Conservation (phyloP, 2,797 vertebrate genomes). For the Masticophis lateralis region DNA sequence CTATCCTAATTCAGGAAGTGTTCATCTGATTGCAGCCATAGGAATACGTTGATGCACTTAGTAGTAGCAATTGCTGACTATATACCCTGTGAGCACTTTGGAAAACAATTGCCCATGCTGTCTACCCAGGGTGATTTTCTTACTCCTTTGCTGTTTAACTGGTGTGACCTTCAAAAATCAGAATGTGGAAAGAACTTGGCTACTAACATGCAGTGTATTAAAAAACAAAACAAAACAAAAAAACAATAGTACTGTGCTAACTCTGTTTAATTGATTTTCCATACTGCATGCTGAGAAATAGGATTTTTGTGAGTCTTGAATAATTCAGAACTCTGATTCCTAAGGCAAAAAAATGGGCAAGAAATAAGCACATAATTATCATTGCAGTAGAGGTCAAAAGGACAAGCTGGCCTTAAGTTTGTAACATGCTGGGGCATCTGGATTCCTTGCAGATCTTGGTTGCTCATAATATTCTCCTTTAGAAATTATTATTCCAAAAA, state of each 20-base stretch:
- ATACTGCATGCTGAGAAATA: slow-evolving; percentile 63
- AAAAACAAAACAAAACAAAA: neutral
- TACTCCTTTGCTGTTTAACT: slow-evolving; percentile 4
- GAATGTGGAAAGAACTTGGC: slow-evolving; percentile 54
- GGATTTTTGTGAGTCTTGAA: slow-evolving; percentile 67
- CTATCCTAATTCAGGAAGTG: neutral
- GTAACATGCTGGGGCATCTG: slow-evolving; percentile 51
- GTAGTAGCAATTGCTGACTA: neutral
- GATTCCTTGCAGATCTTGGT: slow-evolving; percentile 53
- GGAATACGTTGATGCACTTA: neutral
- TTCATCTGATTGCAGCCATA: neutral
- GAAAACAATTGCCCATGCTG: neutral
- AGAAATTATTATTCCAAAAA: slow-evolving; percentile 71
- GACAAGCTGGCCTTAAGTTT: slow-evolving; percentile 67
- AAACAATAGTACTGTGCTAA: slow-evolving; percentile 47
- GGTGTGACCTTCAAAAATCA: slow-evolving; percentile 49
- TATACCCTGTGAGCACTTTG: neutral
- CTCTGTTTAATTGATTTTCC: slow-evolving; percentile 69
- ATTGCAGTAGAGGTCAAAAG: slow-evolving; percentile 72
- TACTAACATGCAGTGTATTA: slow-evolving; percentile 53
- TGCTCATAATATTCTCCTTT: slow-evolving; percentile 65
- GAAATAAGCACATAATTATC: slow-evolving; percentile 71
- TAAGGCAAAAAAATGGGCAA: slow-evolving; percentile 65
- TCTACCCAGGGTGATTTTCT: slow-evolving; percentile 17
- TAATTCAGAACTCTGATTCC: slow-evolving; percentile 73